Base-by-base conservation (phyloP, 1,140 invertebrate species). In the Mesaphorura yosii region DNA sequence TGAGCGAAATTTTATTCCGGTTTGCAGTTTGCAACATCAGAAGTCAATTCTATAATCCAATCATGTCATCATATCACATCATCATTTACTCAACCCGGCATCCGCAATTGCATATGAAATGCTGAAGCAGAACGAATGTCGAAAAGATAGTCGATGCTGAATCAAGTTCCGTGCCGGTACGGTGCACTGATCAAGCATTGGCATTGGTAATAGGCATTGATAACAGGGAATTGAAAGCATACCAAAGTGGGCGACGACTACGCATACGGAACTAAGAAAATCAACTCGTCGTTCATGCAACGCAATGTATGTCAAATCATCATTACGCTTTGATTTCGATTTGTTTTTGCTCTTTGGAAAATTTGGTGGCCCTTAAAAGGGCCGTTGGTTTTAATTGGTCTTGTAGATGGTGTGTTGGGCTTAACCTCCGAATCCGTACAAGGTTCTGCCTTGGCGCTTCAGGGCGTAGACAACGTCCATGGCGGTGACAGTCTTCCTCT, bases 401-500 rank as follows among this genome's bases (percentile, higher is more conserved):
- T 39, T 2, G 26, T 46, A 51, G 26, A 46, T 48, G 41, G 4
- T 23, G 25, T 28, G 37, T 25, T 29, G 39, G 17, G 39, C 42
- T 70, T 72, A 77, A 63, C 74, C 75, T 31, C 76, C 77, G 60
- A 79, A 78, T 58, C 77, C 75, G 65, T 77, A 78, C 17, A 78
- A 65, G 29, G 75, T 78, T 45, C 82, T 72, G 29, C 85, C 85
- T 72, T 88, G 84, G 44, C 84, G 71, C 69, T 89, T 88, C 59
- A 88, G 69, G 26, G 84, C 84, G 64, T 88, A 88, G 25, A 88
- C 85, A 15, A 88, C 82, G 65, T 89, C 84, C 85, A 88, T 88
- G 48, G 84, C 83, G 10, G 85, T 88, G 31, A 79, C 75, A 2
- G 57, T 55, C 65, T 78, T 79, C 45, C 77, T 64, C 65, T 78